Percentiles rank a stretch among this genome's conserved stretches.
phyloP scores from a whole-genome alignment of 2,113 vertebrate species.

The Budorcas taxicolor region DNA sequence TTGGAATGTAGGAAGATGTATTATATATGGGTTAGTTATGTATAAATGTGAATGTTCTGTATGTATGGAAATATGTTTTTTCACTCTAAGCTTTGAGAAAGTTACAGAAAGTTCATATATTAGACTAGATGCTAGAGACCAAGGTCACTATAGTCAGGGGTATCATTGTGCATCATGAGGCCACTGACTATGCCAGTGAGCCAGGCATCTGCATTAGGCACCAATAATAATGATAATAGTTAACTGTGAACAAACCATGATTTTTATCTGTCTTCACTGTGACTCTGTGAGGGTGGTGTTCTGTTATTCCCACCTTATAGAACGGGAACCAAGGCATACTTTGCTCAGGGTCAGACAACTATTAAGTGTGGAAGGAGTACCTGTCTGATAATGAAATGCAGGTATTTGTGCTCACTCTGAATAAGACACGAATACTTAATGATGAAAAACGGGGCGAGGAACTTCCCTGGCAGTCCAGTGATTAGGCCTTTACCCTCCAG shows the following conservation, averaged over 20 bases:
- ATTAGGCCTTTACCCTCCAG: not conserved
- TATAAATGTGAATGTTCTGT: not conserved
- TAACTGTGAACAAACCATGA: not conserved
- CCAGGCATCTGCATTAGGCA: not conserved
- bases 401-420: not conserved
- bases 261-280: not conserved
- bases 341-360: not conserved
- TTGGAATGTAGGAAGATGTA: not conserved
- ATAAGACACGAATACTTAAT: not conserved
- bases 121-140: not conserved
- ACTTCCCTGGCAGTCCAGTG: not conserved
- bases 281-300: not conserved
- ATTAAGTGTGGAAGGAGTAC: not conserved
- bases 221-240: not conserved
- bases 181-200: not conserved
- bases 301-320: not conserved
- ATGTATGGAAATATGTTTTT: not conserved
- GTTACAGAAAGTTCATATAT: not conserved
- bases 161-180: not conserved
- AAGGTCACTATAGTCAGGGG: not conserved
- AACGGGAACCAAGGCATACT: not conserved
- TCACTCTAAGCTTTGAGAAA: not conserved
- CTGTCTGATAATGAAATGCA: not conserved
- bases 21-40: not conserved
- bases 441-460: not conserved